Conservation (phyloP, 2,888 invertebrate genomes). For the Folsomia manolachei region DNA sequence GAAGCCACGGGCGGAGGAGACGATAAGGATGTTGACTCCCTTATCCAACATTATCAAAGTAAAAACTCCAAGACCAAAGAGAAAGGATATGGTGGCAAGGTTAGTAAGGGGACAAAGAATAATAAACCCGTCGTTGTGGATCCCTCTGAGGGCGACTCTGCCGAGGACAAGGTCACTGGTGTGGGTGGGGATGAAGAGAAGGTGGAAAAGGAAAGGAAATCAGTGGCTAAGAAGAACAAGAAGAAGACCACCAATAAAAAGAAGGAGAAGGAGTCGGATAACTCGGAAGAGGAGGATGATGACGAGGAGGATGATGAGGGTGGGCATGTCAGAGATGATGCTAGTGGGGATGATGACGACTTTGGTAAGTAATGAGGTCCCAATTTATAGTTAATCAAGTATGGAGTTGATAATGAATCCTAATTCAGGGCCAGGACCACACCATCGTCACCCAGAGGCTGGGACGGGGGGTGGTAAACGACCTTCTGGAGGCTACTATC, state of each 20-base stretch:
- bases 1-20: conserved; percentile 34
- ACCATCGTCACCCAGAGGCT: conserved; percentile 36
- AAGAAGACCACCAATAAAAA: conserved; percentile 37
- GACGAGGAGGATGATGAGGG: conserved; percentile 43
- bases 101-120: conserved; percentile 28
- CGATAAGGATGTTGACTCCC: conserved; percentile 42
- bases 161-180: conserved; percentile 25
- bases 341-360: conserved; percentile 30
- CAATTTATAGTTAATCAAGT: no score
- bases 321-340: conserved; percentile 37
- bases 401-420: no score
- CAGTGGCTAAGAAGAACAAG: conserved; percentile 28
- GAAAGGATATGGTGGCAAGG: conserved; percentile 38
- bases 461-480: conserved; percentile 45
- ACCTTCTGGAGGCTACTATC: conserved; percentile 48
- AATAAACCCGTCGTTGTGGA: conserved; percentile 38
- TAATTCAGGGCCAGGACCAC: no score
- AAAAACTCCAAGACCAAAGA: conserved; percentile 45
- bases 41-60: conserved; percentile 45
- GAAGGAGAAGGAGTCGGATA: conserved; percentile 23
- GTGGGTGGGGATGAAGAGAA: conserved; percentile 17
- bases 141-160: conserved; percentile 13
- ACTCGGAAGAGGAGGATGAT: conserved; percentile 43
- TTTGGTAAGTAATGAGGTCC: no score
- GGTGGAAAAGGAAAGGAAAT: conserved; percentile 18